phyloP scores from a whole-genome alignment of 2,888 invertebrate species.

The Eristalis tenax region DNA sequence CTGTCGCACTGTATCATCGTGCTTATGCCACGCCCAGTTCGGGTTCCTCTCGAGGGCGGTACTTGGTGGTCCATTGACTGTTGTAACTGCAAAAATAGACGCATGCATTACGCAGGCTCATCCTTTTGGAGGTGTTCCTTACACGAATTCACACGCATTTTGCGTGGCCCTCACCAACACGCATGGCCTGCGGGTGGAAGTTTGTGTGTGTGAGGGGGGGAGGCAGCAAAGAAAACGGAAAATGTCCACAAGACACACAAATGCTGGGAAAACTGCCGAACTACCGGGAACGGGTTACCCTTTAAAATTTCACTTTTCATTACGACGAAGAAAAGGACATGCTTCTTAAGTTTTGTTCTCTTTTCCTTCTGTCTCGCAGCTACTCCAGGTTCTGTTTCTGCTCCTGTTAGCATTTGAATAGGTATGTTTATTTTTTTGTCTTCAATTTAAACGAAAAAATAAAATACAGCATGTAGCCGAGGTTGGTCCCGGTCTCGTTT shows the following conservation, averaged over 20 bases:
- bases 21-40: too few species aligned
- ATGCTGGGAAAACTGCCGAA: not conserved
- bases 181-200: too few species aligned
- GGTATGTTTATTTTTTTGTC: conserved; percentile 47
- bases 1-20: too few species aligned
- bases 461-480: too few species aligned
- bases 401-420: conserved; percentile 44
- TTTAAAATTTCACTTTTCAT: conserved; percentile 72
- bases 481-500: not conserved
- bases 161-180: not conserved
- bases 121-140: not conserved
- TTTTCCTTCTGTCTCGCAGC: not conserved
- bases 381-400: not conserved
- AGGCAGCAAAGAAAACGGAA: too few species aligned
- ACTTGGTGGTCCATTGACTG: not conserved
- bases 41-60: not conserved
- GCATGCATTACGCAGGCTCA: not conserved
- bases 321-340: conserved; percentile 37
- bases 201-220: too few species aligned
- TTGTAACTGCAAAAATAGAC: not conserved
- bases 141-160: not conserved
- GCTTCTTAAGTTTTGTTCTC: conserved; percentile 12
- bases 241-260: too few species aligned
- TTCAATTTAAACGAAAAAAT: conserved; percentile 53
- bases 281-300: conserved; percentile 20